Evolutionary conservation across 2,797 vertebrate species (phyloP).

Genomic region (Pipistrellus pipistrellus): DNA sequence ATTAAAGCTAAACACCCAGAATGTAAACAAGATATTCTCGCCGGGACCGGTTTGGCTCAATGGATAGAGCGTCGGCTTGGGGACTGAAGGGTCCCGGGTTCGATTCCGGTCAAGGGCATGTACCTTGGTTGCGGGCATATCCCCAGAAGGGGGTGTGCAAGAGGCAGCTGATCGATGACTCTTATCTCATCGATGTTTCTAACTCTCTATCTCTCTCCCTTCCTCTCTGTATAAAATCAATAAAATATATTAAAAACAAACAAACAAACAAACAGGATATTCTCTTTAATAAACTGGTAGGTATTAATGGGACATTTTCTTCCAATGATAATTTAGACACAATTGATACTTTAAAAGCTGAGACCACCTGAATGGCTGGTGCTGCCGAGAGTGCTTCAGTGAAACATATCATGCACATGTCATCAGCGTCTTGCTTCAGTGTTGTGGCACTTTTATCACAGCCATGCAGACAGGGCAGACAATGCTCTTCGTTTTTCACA

Average conservation of each 20-base stretch:
- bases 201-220: too few relatives aligned
- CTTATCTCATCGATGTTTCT: too few relatives aligned
- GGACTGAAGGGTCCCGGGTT: too few relatives aligned
- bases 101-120: too few relatives aligned
- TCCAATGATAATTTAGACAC: neutral
- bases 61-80: too few relatives aligned
- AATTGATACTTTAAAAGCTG: neutral
- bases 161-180: too few relatives aligned
- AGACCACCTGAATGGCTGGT: slow-evolving; percentile 96
- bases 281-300: neutral
- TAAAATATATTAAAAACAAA: too few relatives aligned
- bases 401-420: slow-evolving; percentile 99
- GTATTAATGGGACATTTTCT: neutral
- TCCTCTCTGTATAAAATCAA: too few relatives aligned
- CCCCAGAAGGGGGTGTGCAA: too few relatives aligned
- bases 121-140: too few relatives aligned
- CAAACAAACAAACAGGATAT: neutral
- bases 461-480: slow-evolving; percentile 97
- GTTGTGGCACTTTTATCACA: slow-evolving; percentile 95
- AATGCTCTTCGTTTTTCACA: slow-evolving; percentile 97
- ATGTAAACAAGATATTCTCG: neutral
- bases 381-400: slow-evolving; percentile 99
- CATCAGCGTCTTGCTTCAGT: slow-evolving; percentile 98
- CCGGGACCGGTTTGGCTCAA: too few relatives aligned
- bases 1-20: slow-evolving; percentile 15